Evolutionary conservation across 2,888 invertebrate species (phyloP), one percentile per base, ranked within the genome.

Genomic region (Diadegma fenestrale): DNA sequence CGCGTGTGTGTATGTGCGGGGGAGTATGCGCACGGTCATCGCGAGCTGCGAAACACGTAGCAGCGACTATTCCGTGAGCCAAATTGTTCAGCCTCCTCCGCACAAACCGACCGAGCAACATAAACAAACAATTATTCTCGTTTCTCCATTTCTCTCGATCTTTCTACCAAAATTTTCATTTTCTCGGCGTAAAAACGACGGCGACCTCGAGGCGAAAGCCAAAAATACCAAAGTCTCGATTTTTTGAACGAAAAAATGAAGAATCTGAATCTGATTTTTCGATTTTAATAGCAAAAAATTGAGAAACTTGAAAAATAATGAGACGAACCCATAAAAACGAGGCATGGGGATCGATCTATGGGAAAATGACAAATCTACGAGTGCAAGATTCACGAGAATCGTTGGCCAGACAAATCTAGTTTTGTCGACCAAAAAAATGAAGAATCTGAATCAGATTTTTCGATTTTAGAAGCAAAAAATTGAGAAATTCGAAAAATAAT

Each of bases 1-100:
- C 61, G 37, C 75, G 81, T 8, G 80, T 66, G 58, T 68, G 37
- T 17, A 58, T 61, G 58, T 69, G 71, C 76, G 76, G 54, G 61
- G 69, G 78, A 78, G 78, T 78, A 33, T 78, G 78, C 78, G 78
- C 78, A 78, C 61, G 43, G 69, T n/a, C 43, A n/a, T n/a, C n/a
- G n/a, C n/a, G 68, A 68, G 37, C 19, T 4, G 14, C 26, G 33
- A 48, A 61, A 51, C 71, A 64, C 71, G 71, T 80, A 63, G 61
- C 48, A 43, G 22, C 1, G 3, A 63, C 63, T 63, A n/a, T 37
- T 33, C 54, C 17, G 33, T 12, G 45, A 33, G 68, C n/a, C 37
- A 68, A 78, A 69, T 45, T 78, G 61, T 63, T 61, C 26, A 6
- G 17, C 37, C 19, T 43, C 12, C 68, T 41, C 68, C 22, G 45